Conservation (phyloP, 2,888 invertebrate species). For the Caenorhabditis wallacei region DNA sequence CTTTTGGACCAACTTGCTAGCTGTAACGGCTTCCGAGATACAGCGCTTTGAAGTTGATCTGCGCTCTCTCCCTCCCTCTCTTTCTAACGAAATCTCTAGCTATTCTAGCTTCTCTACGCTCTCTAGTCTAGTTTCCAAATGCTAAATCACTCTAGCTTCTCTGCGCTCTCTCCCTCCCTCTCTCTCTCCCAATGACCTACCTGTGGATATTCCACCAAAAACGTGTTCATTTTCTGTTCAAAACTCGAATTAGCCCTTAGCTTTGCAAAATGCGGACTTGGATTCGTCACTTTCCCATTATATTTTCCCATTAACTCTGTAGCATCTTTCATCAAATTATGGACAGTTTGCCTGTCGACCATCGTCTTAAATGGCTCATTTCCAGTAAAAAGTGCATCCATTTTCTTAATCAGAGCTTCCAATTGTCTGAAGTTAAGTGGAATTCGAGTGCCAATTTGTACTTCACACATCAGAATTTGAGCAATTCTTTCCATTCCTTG, state of each 20-base stretch:
- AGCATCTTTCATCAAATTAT: conserved; percentile 29
- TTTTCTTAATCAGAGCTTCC: conserved; percentile 5
- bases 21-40: too few relatives aligned
- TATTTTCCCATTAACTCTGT: conserved; percentile 17
- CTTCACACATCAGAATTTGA: conserved; percentile 29
- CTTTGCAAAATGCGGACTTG: neutral
- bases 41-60: too few relatives aligned
- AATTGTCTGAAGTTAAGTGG: conserved; percentile 26
- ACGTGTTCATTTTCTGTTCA: neutral
- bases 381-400: conserved; percentile 27
- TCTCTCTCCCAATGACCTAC: too few relatives aligned
- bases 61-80: too few relatives aligned
- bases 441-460: conserved; percentile 16
- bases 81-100: too few relatives aligned
- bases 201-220: neutral
- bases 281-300: conserved; percentile 25
- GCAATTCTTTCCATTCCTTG: conserved; percentile 31
- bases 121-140: neutral
- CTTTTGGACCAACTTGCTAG: too few relatives aligned
- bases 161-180: too few relatives aligned
- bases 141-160: neutral
- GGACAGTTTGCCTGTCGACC: conserved; percentile 19
- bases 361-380: conserved; percentile 9
- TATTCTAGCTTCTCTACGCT: too few relatives aligned
- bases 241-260: neutral